Base-by-base conservation (phyloP, 2,113 vertebrate genomes). In the Pseudopodoces humilis region DNA sequence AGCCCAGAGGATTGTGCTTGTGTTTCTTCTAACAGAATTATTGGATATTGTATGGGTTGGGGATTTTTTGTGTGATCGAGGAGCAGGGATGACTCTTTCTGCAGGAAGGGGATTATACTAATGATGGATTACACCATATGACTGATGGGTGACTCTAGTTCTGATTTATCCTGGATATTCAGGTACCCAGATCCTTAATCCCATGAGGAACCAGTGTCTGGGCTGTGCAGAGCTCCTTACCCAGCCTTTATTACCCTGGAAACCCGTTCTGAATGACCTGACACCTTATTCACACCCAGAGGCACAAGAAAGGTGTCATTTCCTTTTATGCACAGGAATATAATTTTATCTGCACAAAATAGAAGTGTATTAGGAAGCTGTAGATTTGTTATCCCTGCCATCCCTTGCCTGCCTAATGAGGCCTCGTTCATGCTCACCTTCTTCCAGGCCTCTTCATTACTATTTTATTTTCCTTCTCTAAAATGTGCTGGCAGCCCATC, bases 401-500 rank as follows among this genome's bases (percentile, higher is more conserved):
- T 84, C 70, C 43, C 37, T 69, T 27, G 22, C 39, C 27, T 81
- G 86, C 90, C 53, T 82, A 82, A 84, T 86, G 92, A 70, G 91
- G 44, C n/a, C 37, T n/a, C 8, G 15, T 11, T 84, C 47, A 27
- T 30, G 17, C n/a, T 82, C 9, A 27, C 46, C 56, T 83, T 79
- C 31, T 94, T 70, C 59, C 39, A 59, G 52, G 27, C 52, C 55
- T 80, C 7, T 79, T 95, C 65, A 67, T 90, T 92, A 58, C 30
- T 70, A 7, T 80, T 85, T 79, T 90, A 86, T 97, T 88, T 91
- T 74, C 52, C 77, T 52, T 10, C 44, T 94, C 60, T 81, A 28
- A 80, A 88, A 69, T 72, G 47, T 44, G 33, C 44, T 84, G 19
- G 47, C 37, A 89, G 46, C 59, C 82, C n/a, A 43, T 85, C 25